Base-by-base conservation (phyloP, 2,797 vertebrate genomes). In the Phalanger gymnotis region DNA sequence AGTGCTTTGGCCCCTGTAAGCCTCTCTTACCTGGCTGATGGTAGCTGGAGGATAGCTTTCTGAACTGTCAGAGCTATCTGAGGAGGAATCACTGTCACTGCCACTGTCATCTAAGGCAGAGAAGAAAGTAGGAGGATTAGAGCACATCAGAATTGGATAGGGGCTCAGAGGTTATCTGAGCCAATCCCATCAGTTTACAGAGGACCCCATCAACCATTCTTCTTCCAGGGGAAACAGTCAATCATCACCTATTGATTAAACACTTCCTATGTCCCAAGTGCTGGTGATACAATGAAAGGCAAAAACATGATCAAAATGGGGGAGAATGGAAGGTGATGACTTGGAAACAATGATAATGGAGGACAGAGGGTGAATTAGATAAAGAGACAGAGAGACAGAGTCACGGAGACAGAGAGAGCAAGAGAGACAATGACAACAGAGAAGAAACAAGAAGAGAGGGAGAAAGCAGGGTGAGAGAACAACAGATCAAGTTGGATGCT, bases 101-200 rank as follows among this genome's bases (percentile, higher is more conserved):
- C 95, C 93, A 0, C 95, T 97, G 94, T 90, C 96, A 92, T 94
- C 98, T 98, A 51, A 66, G 95, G 66, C 96, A 97, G 97, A 98
- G 92, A 51, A 92, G 58, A 95, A 10, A 11, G 0, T 47, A 3
- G 40, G 1, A 81, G 73, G 19, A 81, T 81, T 47, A 81, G 3
- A 81, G 66, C n/a, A 9, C 6, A 3, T 40, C 7, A 92, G 27
- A 12, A 40, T 47, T 53, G 28, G 28, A 30, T 31, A 30, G 31
- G 51, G 30, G 53, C 27, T 81, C 25, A 47, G 73, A 81, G 6
- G 7, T 47, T 25, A 25, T 47, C 19, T 47, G 14, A 1, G 73
- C 22, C 19, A 81, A 81, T 7, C 6, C n/a, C n/a, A 19, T 81
- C 7, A 27, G 73, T 25, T 47, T 47, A 25, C 40, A 47, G 22